phyloP scores from a whole-genome alignment of 2,113 vertebrate species.

The Oncorhynchus clarkii region DNA sequence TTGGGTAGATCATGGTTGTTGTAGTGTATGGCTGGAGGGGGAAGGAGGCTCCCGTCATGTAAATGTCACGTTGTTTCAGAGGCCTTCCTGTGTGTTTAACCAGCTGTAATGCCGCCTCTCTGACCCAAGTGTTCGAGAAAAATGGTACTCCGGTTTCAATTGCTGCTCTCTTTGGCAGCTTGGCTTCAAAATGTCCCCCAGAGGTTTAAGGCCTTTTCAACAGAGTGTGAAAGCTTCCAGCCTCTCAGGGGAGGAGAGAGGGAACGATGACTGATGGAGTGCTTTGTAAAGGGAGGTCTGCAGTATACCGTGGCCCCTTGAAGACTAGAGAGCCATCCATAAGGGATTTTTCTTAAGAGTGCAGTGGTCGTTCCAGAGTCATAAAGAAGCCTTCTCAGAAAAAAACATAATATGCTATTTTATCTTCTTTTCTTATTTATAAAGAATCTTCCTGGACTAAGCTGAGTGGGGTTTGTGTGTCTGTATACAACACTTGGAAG shows the following conservation, averaged over 20 bases:
- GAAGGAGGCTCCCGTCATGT: slow-evolving; percentile 25
- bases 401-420: background rate
- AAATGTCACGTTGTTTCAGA: slow-evolving; percentile 40
- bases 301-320: no score
- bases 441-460: background rate
- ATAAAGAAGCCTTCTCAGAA: slow-evolving; percentile 7
- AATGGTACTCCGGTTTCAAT: slow-evolving; percentile 2
- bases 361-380: background rate
- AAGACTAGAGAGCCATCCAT: no score
- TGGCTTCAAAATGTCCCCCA: slow-evolving; percentile 26
- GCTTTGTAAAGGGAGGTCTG: no score
- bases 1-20: slow-evolving; percentile 13
- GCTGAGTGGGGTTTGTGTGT: slow-evolving; percentile 13
- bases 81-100: slow-evolving; percentile 65
- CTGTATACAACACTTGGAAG: slow-evolving; percentile 30
- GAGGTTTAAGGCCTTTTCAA: no score
- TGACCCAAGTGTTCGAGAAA: slow-evolving; percentile 10
- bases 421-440: no score
- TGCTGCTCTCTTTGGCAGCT: slow-evolving; percentile 17
- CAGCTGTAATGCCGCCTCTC: slow-evolving; percentile 54
- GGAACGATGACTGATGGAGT: no score
- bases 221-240: no score
- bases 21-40: slow-evolving; percentile 27
- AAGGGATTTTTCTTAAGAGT: no score
- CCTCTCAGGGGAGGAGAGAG: no score